Percentiles rank a stretch among this genome's conserved stretches.
Conservation (phyloP, 2,113 vertebrate species). For the Atractosteus spatula region DNA sequence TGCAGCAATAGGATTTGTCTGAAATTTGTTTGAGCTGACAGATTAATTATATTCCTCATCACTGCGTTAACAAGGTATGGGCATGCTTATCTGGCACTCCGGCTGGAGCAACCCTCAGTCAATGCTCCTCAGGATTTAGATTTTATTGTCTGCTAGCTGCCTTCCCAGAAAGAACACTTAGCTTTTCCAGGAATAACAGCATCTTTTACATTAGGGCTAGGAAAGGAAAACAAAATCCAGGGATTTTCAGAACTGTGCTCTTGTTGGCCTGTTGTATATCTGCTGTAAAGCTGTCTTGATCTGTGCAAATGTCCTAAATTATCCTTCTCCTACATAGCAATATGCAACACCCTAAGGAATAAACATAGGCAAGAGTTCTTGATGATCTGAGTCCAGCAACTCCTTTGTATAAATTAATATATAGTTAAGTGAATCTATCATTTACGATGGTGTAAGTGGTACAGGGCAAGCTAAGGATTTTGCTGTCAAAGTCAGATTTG, state of each 20-base stretch:
- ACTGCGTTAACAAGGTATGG: no score
- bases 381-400: background rate
- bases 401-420: background rate
- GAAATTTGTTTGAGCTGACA: no score
- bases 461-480: background rate
- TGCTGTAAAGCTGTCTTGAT: constrained; percentile 10
- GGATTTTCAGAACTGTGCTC: background rate
- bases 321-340: constrained; percentile 13
- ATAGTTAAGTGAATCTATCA: background rate
- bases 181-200: background rate
- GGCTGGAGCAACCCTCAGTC: no score
- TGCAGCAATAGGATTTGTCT: no score
- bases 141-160: background rate
- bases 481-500: constrained; percentile 6
- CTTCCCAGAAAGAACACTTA: background rate
- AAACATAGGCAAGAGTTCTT: background rate
- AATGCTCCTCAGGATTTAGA: no score
- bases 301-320: background rate
- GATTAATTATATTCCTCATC: no score
- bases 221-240: constrained; percentile 3
- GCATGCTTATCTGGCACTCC: no score
- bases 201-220: background rate
- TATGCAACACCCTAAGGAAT: background rate
- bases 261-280: constrained; percentile 12
- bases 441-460: background rate